Conservation (phyloP, 37 sponge, comb jelly and placozoan genomes). For the Halisarca cf. caerulea region DNA sequence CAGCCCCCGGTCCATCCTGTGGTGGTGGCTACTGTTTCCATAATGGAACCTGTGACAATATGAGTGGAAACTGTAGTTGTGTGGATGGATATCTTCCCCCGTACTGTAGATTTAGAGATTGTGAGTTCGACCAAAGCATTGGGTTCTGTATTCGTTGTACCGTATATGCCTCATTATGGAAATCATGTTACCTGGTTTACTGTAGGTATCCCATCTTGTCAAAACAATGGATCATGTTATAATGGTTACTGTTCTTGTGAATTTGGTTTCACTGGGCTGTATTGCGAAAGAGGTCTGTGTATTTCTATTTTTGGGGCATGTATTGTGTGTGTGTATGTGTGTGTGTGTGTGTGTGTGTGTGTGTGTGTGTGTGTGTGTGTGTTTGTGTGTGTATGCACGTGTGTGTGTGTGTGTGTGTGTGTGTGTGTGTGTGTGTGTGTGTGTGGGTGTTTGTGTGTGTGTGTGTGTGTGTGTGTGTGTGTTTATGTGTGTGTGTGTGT, state of each 20-base stretch:
- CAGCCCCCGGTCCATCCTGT: neutral
- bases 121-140: too few relatives aligned
- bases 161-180: too few relatives aligned
- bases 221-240: conserved; percentile 5
- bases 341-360: too few relatives aligned
- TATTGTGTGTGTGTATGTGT: too few relatives aligned
- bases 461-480: conserved; percentile 26
- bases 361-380: too few relatives aligned
- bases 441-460: conserved; percentile 15
- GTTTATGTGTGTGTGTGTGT: conserved; percentile 1
- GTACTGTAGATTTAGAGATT: neutral
- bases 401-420: conserved; percentile 3
- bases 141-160: too few relatives aligned
- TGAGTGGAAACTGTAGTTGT: neutral
- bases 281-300: neutral
- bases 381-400: neutral
- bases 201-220: neutral
- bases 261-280: neutral
- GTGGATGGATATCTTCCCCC: too few relatives aligned
- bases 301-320: neutral
- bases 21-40: neutral
- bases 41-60: neutral
- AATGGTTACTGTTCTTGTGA: neutral
- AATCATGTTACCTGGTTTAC: too few relatives aligned
- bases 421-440: conserved; percentile 38